Percentiles rank a stretch among this genome's conserved stretches.
Conservation (phyloP, 1,140 invertebrate genomes). For the Holcopasites calliopsidis region DNA sequence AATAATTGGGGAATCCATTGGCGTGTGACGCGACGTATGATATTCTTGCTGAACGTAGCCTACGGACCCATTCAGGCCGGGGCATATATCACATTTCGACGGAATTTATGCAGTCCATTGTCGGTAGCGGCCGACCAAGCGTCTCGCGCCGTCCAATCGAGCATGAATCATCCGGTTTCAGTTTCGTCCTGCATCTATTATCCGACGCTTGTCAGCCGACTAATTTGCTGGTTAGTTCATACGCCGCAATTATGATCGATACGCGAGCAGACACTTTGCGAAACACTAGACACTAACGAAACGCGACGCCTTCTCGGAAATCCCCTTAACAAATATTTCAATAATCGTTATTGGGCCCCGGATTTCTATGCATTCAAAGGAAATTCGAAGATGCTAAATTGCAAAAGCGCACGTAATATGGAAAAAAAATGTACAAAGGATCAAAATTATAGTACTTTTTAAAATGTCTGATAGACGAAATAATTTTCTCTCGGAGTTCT, state of each 20-base stretch:
- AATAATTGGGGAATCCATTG: conserved; percentile 22
- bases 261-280: background rate
- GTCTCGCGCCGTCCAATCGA: conserved; percentile 63
- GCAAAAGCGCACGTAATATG: too few species aligned
- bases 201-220: conserved; percentile 60
- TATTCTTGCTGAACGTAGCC: conserved; percentile 35
- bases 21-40: background rate
- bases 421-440: too few species aligned
- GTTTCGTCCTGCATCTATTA: conserved; percentile 66
- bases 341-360: too few species aligned
- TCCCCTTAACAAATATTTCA: too few species aligned
- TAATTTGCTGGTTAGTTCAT: conserved; percentile 66
- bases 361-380: too few species aligned
- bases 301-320: background rate
- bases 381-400: too few species aligned
- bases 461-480: too few species aligned
- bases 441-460: too few species aligned
- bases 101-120: conserved; percentile 64
- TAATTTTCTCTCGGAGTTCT: too few species aligned
- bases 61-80: conserved; percentile 50
- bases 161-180: conserved; percentile 67
- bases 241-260: conserved; percentile 60
- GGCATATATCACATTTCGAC: conserved; percentile 57
- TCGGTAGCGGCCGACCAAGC: conserved; percentile 57
- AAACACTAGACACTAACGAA: background rate